Conservation (phyloP, 2,113 vertebrate genomes). For the Cercopithecus mona region DNA sequence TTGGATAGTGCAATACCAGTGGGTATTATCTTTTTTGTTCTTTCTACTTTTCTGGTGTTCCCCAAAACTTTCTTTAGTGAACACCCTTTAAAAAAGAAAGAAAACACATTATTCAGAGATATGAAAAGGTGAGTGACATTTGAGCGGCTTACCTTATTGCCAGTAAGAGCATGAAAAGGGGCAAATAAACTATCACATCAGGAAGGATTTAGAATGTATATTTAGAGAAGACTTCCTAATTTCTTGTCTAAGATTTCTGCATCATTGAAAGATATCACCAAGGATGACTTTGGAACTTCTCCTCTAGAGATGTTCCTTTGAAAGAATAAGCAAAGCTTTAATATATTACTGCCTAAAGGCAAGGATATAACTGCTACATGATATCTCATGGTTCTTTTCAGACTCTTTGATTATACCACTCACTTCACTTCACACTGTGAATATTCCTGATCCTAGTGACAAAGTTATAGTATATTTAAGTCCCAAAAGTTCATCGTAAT, state of each 20-base stretch:
- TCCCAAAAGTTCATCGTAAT: neutral
- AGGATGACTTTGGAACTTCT: constrained; percentile 11
- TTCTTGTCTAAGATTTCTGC: constrained; percentile 35
- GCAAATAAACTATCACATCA: neutral
- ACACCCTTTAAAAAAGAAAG: neutral
- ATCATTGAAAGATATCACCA: constrained; percentile 36
- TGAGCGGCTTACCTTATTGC: neutral
- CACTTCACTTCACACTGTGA: constrained; percentile 11
- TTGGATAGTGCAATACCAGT: neutral
- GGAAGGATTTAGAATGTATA: neutral
- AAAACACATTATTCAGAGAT: neutral
- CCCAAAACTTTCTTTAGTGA: constrained; percentile 21
- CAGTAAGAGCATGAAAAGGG: neutral
- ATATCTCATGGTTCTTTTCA: neutral
- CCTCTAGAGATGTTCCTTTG: constrained; percentile 47
- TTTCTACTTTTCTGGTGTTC: neutral
- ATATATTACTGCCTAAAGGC: neutral
- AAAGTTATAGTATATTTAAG: neutral
- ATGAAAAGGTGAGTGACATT: constrained; percentile 33
- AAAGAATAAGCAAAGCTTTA: constrained; percentile 52
- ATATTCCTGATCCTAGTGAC: constrained; percentile 5
- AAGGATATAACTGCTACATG: constrained; percentile 1
- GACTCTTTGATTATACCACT: constrained; percentile 16
- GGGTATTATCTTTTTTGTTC: neutral
- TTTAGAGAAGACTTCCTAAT: neutral